Evolutionary conservation across 2,797 vertebrate genomes (phyloP).

Genomic region (Centroberyx gerrardi): DNA sequence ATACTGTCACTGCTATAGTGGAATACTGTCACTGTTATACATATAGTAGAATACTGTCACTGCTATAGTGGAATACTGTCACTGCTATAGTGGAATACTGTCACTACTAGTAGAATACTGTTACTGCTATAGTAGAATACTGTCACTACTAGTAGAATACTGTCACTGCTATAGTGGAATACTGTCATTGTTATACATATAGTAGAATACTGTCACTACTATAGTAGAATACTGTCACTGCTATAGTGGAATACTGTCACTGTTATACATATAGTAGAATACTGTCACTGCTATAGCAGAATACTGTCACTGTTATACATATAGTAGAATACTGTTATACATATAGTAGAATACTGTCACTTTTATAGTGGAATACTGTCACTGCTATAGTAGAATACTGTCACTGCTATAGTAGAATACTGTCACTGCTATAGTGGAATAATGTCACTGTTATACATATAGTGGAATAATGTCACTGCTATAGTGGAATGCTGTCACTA

Average conservation of each 20-base stretch:
- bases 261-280: too few species aligned
- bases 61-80: conserved; percentile 7
- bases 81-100: too few species aligned
- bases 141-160: background rate
- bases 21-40: background rate
- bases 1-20: too few species aligned
- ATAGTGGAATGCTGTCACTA: too few species aligned
- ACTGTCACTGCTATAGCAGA: too few species aligned
- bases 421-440: too few species aligned
- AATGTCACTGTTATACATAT: too few species aligned
- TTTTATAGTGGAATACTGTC: too few species aligned
- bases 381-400: too few species aligned
- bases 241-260: background rate
- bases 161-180: background rate
- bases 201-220: background rate
- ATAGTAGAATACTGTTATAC: background rate
- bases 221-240: too few species aligned
- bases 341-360: too few species aligned
- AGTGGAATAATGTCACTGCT: background rate
- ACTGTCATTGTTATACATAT: background rate
- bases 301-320: background rate
- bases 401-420: background rate
- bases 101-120: background rate
- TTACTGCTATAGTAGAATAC: too few species aligned
- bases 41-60: background rate